A percentile compares a stretch with the other conserved stretches of the same genome.
Conservation (phyloP, 2,113 vertebrate genomes). For the Hystrix cristata region DNA sequence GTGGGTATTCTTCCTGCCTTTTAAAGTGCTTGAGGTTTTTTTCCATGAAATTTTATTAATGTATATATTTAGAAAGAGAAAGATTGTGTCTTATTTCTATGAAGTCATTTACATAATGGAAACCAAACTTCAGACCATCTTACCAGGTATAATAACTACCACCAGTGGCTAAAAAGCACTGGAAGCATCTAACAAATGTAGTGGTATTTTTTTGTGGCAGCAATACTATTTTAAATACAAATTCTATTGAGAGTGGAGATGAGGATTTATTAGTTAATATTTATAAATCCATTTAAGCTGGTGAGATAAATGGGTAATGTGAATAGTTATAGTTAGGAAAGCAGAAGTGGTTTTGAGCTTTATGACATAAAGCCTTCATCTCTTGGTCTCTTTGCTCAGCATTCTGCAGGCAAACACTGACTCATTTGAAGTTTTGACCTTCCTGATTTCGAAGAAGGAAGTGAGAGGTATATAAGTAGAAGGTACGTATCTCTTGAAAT, state of each 20-base stretch:
- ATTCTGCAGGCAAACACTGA: background rate
- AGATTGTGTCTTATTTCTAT: background rate
- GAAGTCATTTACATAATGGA: background rate
- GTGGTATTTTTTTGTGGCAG: background rate
- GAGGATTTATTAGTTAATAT: slow-evolving; percentile 59
- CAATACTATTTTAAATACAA: slow-evolving; percentile 24
- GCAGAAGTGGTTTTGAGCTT: background rate
- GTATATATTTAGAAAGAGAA: background rate
- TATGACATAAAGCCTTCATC: background rate
- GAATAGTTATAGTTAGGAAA: background rate
- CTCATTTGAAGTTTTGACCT: slow-evolving; percentile 2
- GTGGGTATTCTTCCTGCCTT: background rate
- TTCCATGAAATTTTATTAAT: background rate
- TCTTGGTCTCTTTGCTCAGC: background rate
- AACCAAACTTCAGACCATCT: slow-evolving; percentile 24
- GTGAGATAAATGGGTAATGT: slow-evolving; percentile 10
- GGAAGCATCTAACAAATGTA: slow-evolving; percentile 13
- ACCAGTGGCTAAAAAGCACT: background rate
- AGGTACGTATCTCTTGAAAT: background rate
- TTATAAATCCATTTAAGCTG: slow-evolving; percentile 56
- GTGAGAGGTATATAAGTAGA: background rate
- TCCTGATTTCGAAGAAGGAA: slow-evolving; percentile 21
- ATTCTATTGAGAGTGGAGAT: background rate
- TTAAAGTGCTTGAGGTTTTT: slow-evolving; percentile 20
- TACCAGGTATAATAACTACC: background rate